Evolutionary conservation across 92 coral and sea anemone species (phyloP).

Genomic region (Porites lobata): DNA sequence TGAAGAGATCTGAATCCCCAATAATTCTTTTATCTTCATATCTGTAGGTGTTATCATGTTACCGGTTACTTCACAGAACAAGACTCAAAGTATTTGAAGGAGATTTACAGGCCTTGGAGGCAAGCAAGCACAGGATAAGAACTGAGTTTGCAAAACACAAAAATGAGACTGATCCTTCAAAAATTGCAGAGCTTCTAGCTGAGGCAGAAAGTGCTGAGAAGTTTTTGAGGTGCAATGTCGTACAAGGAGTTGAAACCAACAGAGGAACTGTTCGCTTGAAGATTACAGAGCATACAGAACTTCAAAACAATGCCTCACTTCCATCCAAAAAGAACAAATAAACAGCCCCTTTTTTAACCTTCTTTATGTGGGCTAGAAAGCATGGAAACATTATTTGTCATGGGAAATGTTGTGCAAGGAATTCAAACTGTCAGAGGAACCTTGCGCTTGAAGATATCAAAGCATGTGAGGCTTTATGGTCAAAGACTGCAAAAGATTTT

Average conservation of each 20-base stretch:
- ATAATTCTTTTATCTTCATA: background rate
- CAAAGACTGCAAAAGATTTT: too few relatives aligned
- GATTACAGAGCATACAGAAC: constrained; percentile 76
- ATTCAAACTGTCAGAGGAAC: too few relatives aligned
- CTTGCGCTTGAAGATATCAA: too few relatives aligned
- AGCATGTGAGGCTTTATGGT: too few relatives aligned
- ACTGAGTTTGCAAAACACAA: constrained; percentile 84
- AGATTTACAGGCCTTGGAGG: constrained; percentile 82
- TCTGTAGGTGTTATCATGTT: constrained; percentile 88
- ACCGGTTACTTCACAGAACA: constrained; percentile 86
- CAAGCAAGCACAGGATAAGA: constrained; percentile 81
- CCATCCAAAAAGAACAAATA: constrained; percentile 44
- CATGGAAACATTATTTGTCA: too few relatives aligned
- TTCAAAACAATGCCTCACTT: constrained; percentile 88
- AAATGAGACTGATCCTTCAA: constrained; percentile 73
- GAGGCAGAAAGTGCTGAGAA: constrained; percentile 86
- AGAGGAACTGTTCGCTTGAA: constrained; percentile 68
- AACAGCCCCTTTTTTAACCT: background rate
- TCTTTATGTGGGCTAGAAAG: background rate
- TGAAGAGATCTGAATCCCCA: background rate
- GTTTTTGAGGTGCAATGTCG: constrained; percentile 81
- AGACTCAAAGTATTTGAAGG: constrained; percentile 85
- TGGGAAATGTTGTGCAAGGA: too few relatives aligned
- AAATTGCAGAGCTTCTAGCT: constrained; percentile 83
- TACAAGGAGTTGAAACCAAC: constrained; percentile 86